Evolutionary conservation across 2,113 vertebrate genomes (phyloP), one percentile per base, ranked within the genome.

Genomic region (Lophius piscatorius): DNA sequence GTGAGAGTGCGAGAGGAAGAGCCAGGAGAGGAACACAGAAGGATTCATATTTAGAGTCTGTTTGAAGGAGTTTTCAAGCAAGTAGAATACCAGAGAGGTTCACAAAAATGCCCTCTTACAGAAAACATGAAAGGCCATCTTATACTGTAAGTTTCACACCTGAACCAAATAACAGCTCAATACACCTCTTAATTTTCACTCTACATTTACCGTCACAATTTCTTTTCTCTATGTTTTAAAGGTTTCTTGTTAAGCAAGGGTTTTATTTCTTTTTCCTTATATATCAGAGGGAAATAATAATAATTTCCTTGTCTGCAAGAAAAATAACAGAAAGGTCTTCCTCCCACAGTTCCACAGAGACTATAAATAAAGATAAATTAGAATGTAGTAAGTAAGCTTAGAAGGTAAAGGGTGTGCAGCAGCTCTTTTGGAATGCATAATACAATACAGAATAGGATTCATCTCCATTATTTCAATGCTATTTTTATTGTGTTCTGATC

Each of bases 401-500:
- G 44, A 55, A 74, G 61, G 33, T 74, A 66, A 82, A 69, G 20
- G 33, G 36, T 49, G 60, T 49, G 21, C 18, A 0, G 6, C 29
- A 11, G 49, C 39, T 74, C 51, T 60, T 75, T 69, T 64, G 55
- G 54, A 57, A 81, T 80, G 52, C 58, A 81, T 62, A 55, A 72
- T 63, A 63, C 42, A 46, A 48, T 49, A 48, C 61, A 56, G 54
- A 49, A 70, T 68, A 40, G 4, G 16, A 64, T 70, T 67, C 14
- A 48, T 45, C 72, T 57, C 51, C 55, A 74, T 78, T 52, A 63
- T 81, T 66, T 74, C 33, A 2, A 1, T 6, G 26, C 81, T 85
- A 78, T 83, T 87, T 84, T 70, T 56, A 58, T 66, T 45, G 9
- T 33, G 59, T 76, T 80, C 76, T 83, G 68, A 82, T 87, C 70